A percentile compares a stretch with the other conserved stretches of the same genome.
Conservation (phyloP, 2,888 invertebrate genomes). For the Amphipyra tragopoginis region DNA sequence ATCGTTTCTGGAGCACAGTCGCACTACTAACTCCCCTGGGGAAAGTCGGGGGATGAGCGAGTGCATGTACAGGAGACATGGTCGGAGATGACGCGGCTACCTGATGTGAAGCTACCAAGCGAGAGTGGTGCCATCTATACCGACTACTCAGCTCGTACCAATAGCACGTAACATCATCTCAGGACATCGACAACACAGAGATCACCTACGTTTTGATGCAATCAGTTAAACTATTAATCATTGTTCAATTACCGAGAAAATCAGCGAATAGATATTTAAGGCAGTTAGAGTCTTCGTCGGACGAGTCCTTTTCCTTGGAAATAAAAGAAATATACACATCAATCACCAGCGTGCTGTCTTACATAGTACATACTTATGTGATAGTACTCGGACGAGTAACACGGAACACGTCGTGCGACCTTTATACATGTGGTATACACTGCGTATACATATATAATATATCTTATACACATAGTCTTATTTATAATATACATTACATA, state of each 20-base stretch:
- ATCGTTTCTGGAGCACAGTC: constrained; percentile 73
- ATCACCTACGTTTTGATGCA: constrained; percentile 79
- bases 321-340: constrained; percentile 79
- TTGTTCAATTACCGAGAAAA: constrained; percentile 90
- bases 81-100: constrained; percentile 26
- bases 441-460: constrained; percentile 47
- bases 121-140: constrained; percentile 68
- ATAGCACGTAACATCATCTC: constrained; percentile 71
- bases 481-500: constrained; percentile 59
- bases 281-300: constrained; percentile 91
- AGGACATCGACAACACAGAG: constrained; percentile 84
- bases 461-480: constrained; percentile 47
- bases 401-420: constrained; percentile 59
- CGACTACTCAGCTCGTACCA: constrained; percentile 68
- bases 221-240: constrained; percentile 54
- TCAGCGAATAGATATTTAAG: constrained; percentile 93
- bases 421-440: constrained; percentile 64
- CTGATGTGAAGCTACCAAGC: constrained; percentile 50
- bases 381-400: constrained; percentile 26
- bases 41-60: constrained; percentile 68
- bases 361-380: constrained; percentile 41
- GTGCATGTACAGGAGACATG: constrained; percentile 44
- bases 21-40: constrained; percentile 82
- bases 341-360: constrained; percentile 63
- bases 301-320: constrained; percentile 84